Base-by-base conservation (phyloP, 2,797 vertebrate species). In the Caiman crocodilus region DNA sequence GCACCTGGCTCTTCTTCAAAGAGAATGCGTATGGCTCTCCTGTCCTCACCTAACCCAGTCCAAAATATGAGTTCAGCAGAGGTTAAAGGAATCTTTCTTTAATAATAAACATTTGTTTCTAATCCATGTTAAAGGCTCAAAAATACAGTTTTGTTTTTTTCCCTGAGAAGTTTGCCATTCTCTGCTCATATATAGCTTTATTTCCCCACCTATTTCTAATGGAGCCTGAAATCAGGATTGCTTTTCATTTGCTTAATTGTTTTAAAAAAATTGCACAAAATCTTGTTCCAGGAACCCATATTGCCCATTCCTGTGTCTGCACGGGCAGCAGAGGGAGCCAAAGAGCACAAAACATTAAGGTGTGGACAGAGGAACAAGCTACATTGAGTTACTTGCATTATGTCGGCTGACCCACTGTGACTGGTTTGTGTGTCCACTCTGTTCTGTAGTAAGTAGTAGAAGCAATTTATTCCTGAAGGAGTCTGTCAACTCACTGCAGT, bases 251-350 rank as follows among this genome's bases (percentile, higher is more conserved):
- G 55, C 67, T 8, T 26, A 26, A 28, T 58, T 64, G 79, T 75
- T 91, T 14, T 14, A 35, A 88, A 57, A 57, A 16, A 65, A 90
- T 85, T 81, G 17, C 42, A 26, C 4, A 0, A 67, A 32, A 50
- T 50, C 21, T 42, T 42, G 35, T 23, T 23, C 75, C 20, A 23
- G 14, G 35, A 76, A 76, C 42, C 26, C 57, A 21, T 15, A 30
- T 76, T 87, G 64, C 58, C 67, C 64, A 76, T 88, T 75, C 42
- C 5, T 11, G 81, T 64, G 94, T 81, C 93, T 96, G 94, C 96
- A 96, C 95, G 93, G 91, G 95, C 96, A 96, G 94, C 90, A 97
- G 96, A 94, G 93, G 96, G 96, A 96, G 73, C 92, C 96, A 95
- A 87, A 96, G 90, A 93, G 94, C 92, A 80, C 25, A 58, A 90